phyloP scores from a whole-genome alignment of 2,797 vertebrate species.

The Lagothrix lagotricha region DNA sequence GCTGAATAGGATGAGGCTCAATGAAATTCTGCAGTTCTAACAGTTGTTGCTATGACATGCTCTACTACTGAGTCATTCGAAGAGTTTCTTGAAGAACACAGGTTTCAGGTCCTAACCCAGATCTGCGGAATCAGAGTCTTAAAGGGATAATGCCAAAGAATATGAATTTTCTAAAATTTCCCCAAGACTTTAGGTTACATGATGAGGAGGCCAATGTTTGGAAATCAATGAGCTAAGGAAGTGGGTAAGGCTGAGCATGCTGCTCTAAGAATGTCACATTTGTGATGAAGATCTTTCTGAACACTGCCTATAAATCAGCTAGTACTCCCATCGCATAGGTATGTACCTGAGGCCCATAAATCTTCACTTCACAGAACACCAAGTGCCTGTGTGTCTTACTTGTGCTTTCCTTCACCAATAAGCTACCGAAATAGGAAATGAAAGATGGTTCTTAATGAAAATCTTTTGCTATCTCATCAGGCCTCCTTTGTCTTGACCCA shows the following conservation, averaged over 20 bases:
- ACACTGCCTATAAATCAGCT: background rate
- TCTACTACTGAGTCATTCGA: background rate
- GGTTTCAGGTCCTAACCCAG: background rate
- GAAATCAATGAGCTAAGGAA: background rate
- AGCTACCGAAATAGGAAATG: background rate
- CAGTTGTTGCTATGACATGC: background rate
- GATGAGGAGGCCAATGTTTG: background rate
- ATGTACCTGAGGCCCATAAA: background rate
- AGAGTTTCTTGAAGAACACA: background rate
- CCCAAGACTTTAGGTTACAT: background rate
- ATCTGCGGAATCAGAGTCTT: background rate
- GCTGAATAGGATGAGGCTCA: background rate
- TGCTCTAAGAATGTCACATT: background rate
- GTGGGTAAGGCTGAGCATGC: background rate
- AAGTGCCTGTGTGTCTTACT: background rate
- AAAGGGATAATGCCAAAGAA: background rate
- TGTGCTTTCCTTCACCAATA: background rate
- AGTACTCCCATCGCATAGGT: background rate
- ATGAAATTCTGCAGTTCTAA: background rate
- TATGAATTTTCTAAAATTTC: background rate
- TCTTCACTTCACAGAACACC: background rate
- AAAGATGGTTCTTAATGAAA: background rate
- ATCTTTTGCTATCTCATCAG: background rate
- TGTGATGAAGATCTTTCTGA: background rate
- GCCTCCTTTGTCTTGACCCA: background rate